Evolutionary conservation across 2,888 invertebrate genomes (phyloP).

Genomic region (Mesoligia furuncula): DNA sequence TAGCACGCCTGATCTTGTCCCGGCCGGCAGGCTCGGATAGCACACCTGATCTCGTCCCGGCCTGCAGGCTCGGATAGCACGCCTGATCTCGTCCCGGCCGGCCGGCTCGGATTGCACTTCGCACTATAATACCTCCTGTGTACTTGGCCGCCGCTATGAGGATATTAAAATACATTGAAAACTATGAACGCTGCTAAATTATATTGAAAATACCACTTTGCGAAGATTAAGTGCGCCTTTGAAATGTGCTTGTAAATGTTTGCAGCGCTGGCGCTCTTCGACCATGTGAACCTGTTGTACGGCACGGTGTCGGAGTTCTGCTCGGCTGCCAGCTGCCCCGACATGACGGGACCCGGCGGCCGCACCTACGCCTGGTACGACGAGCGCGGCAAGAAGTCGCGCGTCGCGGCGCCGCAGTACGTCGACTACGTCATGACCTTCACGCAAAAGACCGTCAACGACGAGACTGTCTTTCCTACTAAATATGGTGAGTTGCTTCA

Average conservation of each 20-base stretch:
- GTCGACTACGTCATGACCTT: constrained; percentile 99
- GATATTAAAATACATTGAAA: background rate
- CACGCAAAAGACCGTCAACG: constrained; percentile 98
- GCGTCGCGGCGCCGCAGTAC: constrained; percentile 99
- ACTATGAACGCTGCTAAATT: background rate
- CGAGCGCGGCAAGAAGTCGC: constrained; percentile 99
- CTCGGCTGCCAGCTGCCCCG: constrained; percentile 98
- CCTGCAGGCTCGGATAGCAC: too few relatives aligned
- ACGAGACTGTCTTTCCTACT: constrained; percentile 99
- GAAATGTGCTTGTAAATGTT: constrained; percentile 61
- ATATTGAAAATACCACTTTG: background rate
- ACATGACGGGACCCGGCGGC: constrained; percentile 99
- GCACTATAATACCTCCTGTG: too few relatives aligned
- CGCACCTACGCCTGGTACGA: constrained; percentile 99
- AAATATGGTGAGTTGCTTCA: constrained; percentile 95
- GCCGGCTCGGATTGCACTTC: too few relatives aligned
- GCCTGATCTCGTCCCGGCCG: too few relatives aligned
- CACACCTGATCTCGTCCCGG: too few relatives aligned
- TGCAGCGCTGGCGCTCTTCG: constrained; percentile 98
- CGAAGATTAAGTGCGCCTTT: background rate
- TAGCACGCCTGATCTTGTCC: too few relatives aligned
- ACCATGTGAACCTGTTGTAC: constrained; percentile 99
- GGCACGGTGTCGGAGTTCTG: constrained; percentile 99
- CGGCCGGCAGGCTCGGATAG: too few relatives aligned
- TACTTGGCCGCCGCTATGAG: too few relatives aligned